Evolutionary conservation across 2,113 vertebrate genomes (phyloP).

Genomic region (Sialia sialis): DNA sequence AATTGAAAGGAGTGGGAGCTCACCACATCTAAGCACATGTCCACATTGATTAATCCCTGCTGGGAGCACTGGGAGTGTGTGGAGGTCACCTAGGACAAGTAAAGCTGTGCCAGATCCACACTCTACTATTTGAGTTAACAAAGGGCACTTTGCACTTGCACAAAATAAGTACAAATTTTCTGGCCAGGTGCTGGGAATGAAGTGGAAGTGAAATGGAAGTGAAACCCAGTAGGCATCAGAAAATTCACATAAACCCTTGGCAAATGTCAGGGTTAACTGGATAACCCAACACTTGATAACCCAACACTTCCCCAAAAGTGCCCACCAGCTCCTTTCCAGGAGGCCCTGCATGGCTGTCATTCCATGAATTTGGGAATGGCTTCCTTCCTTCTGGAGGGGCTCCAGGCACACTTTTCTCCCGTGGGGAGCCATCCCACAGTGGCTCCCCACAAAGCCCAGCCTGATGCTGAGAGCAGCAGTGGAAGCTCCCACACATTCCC

Average conservation of each 20-base stretch:
- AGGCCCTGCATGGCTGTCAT: not conserved
- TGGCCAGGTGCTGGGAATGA: not conserved
- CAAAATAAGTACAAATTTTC: not conserved
- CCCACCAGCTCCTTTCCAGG: not conserved
- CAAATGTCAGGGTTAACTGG: not conserved
- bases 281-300: not conserved
- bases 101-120: not conserved
- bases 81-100: not conserved
- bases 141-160: not conserved
- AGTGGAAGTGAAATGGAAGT: not conserved
- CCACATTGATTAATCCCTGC: not conserved
- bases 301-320: not conserved
- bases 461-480: not conserved
- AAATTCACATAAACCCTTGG: not conserved
- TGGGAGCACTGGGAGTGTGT: not conserved
- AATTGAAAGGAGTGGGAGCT: not conserved
- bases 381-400: not conserved
- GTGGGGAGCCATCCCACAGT: rapidly evolving
- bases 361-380: not conserved
- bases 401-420: not conserved
- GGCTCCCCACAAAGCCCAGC: not conserved
- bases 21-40: not conserved
- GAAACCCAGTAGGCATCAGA: not conserved
- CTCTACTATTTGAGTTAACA: not conserved
- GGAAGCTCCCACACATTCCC: not conserved